phyloP scores from a whole-genome alignment of 2,888 invertebrate species.

The Drosophila putrida region DNA sequence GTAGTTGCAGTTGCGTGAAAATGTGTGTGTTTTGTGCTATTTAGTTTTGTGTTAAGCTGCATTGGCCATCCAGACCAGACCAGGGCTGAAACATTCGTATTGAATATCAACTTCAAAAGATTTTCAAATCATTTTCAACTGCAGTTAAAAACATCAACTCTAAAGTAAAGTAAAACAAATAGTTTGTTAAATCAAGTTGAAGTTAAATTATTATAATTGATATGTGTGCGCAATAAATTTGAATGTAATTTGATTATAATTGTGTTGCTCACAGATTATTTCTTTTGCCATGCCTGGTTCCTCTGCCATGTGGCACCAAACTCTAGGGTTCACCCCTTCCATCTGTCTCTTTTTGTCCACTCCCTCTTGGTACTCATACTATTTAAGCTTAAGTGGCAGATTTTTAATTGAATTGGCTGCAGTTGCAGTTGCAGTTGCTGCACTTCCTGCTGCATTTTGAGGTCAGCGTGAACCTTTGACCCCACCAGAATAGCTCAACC shows the following conservation, averaged over 20 bases:
- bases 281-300: constrained; percentile 20
- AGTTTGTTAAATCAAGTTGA: background rate
- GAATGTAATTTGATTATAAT: background rate
- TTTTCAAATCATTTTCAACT: background rate
- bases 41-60: constrained; percentile 66
- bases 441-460: constrained; percentile 46
- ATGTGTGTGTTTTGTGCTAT: constrained; percentile 41
- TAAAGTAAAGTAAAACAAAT: background rate
- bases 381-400: constrained; percentile 78
- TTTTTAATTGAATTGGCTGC: constrained; percentile 82
- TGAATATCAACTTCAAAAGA: background rate
- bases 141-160: background rate
- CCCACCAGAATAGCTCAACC: background rate
- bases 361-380: constrained; percentile 27
- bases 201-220: too few species aligned
- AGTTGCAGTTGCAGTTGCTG: constrained; percentile 70
- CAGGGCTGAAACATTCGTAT: constrained; percentile 45
- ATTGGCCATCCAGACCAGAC: constrained; percentile 2
- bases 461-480: constrained; percentile 37
- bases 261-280: background rate
- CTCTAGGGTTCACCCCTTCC: background rate
- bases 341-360: background rate
- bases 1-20: constrained; percentile 36
- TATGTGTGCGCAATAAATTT: too few species aligned
- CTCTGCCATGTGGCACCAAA: constrained; percentile 34